Evolutionary conservation across 35 echinoderm and acorn worm species (phyloP).

Genomic region (Lytechinus variegatus): DNA sequence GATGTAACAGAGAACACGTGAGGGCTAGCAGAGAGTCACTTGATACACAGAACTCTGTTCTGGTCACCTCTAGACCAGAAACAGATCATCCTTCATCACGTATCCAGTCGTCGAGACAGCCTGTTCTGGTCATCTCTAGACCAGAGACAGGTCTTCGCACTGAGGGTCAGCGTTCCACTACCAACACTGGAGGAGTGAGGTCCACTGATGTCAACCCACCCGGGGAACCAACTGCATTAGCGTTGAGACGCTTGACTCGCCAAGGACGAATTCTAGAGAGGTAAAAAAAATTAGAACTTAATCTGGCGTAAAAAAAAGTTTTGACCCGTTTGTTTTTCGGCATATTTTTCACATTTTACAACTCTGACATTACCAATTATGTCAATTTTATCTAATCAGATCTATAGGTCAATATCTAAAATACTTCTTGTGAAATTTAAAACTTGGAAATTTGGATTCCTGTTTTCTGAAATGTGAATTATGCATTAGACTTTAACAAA

Average conservation of each 20-base stretch:
- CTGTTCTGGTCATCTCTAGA: too few species aligned
- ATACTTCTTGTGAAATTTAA: too few species aligned
- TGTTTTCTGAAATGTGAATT: too few species aligned
- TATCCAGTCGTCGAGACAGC: too few species aligned
- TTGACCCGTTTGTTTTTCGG: too few species aligned
- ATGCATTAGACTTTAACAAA: too few species aligned
- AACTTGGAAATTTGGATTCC: too few species aligned
- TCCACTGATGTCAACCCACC: neutral
- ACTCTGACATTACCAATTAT: too few species aligned
- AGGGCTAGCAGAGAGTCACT: slow-evolving; percentile 25
- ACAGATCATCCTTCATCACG: neutral
- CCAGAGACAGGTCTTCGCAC: neutral
- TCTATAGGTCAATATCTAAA: too few species aligned
- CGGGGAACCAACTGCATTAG: neutral
- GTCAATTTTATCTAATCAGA: too few species aligned
- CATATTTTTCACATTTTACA: too few species aligned
- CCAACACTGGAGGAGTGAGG: neutral
- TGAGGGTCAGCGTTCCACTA: neutral
- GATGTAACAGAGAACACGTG: neutral
- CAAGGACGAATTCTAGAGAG: neutral
- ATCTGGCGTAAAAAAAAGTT: neutral
- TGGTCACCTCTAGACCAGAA: slow-evolving; percentile 12
- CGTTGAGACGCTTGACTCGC: neutral
- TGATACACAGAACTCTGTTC: neutral
- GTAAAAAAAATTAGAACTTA: neutral